phyloP scores from a whole-genome alignment of 2,113 vertebrate genomes.

The Cygnus atratus region DNA sequence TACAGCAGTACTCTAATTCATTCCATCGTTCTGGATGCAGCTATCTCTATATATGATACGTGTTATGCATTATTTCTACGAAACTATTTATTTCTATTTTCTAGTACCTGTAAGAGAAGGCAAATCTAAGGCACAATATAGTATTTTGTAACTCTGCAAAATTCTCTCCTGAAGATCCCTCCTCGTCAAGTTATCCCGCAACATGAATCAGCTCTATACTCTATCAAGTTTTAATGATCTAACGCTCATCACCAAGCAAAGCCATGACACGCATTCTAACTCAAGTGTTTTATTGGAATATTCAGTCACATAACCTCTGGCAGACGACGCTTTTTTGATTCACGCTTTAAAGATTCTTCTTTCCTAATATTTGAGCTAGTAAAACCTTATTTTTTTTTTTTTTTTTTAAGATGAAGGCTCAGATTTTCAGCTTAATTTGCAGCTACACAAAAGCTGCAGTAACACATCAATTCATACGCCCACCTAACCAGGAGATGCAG shows the following conservation, averaged over 20 bases:
- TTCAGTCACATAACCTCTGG: not conserved
- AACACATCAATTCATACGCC: not conserved
- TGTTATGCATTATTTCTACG: not conserved
- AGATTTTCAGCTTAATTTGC: not conserved
- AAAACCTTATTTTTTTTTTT: not conserved
- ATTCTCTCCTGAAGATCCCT: not conserved
- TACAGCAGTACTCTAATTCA: not conserved
- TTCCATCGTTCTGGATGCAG: not conserved
- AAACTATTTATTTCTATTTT: not conserved
- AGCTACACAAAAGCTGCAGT: not conserved
- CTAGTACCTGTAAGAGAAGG: not conserved
- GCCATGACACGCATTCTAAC: not conserved
- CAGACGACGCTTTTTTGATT: not conserved
- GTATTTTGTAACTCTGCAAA: not conserved
- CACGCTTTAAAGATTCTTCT: not conserved
- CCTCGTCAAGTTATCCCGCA: not conserved
- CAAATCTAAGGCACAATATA: not conserved
- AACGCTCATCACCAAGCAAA: not conserved
- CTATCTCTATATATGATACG: accelerated
- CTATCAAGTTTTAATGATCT: not conserved
- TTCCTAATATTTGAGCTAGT: not conserved
- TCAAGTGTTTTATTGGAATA: not conserved
- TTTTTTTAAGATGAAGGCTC: not conserved
- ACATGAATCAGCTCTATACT: not conserved
- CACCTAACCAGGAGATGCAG: not conserved